Evolutionary conservation across 2,113 vertebrate genomes (phyloP).

Genomic region (Uria aalge): DNA sequence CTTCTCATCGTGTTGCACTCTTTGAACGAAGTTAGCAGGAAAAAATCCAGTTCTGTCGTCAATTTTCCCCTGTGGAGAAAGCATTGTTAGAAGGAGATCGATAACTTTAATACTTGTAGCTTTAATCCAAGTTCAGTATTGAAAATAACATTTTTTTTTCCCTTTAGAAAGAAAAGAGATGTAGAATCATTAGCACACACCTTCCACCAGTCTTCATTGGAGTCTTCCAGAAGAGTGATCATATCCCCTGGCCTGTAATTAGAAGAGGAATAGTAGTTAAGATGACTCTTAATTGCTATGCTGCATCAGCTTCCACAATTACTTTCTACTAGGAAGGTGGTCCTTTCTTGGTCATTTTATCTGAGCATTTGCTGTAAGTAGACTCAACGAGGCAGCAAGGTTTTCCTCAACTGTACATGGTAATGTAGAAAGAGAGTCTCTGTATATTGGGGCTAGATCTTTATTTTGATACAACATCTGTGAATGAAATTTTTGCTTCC

Average conservation of each 20-base stretch:
- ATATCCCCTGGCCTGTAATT: slow-evolving; percentile 89
- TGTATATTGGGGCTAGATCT: background rate
- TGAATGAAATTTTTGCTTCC: background rate
- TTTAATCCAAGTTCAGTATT: background rate
- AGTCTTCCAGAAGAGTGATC: slow-evolving; percentile 89
- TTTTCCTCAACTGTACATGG: background rate
- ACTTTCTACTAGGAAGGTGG: background rate
- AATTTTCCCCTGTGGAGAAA: slow-evolving; percentile 85
- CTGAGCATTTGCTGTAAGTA: background rate
- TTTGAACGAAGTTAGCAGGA: slow-evolving; percentile 92
- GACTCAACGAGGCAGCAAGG: background rate
- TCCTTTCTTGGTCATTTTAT: background rate
- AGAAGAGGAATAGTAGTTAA: background rate
- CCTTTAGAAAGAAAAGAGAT: background rate
- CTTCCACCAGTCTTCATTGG: slow-evolving; percentile 99
- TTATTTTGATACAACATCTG: background rate
- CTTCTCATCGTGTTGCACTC: slow-evolving; percentile 82
- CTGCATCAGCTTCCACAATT: background rate
- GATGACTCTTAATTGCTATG: background rate
- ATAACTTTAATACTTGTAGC: background rate
- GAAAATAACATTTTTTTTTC: background rate
- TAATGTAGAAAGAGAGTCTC: background rate
- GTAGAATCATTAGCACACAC: slow-evolving; percentile 58
- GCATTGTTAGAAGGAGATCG: background rate
- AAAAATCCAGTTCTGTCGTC: slow-evolving; percentile 92